Evolutionary conservation across 2,888 invertebrate genomes (phyloP), one percentile per base, ranked within the genome.

Genomic region (Leptopterna dolabrata): DNA sequence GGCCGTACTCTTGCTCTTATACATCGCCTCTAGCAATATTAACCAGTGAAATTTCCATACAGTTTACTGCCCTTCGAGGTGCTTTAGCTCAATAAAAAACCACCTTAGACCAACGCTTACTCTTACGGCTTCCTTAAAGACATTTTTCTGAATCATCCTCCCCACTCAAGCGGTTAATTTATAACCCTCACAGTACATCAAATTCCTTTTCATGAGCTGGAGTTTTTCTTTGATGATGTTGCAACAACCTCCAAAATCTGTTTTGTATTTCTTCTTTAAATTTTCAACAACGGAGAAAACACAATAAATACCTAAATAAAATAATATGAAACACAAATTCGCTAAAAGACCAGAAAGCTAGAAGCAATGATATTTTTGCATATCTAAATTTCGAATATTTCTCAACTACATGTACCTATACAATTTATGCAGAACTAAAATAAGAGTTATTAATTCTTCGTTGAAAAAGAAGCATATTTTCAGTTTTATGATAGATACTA

Each of bases 1-100:
- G 78, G 78, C 78, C 43, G 24, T 19, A 2, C 24, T 43, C 43
- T 13, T 43, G 14, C 78, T 41, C 78, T n/a, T 43, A 6, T 43
- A 45, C 76, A 11, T 41, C 13, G 36, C 14, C n/a, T 41, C 30
- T 9, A 14, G 36, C 47, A 27, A 78, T 27, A 78, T 78, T 78
- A 78, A 78, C 78, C 78, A 3, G 45, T 24, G 24, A 78, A 24
- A 78, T 78, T 47, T 78, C 45, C 78, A 78, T 78, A 45, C 24
- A 7, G 45, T 45, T 78, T 45, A 43, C 24, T 45, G 43, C 27
- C 27, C 78, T 14, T 14, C 76, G 41, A 55, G 11, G 4, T 55
- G 71, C 19, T 36, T 19, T 0, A 36, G 14, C 36, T 30, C 73
- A 36, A 73, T 16, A 73, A 36, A 36, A 36, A 36, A 30, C 73